These are phyloP conservation scores for Phaetusa simplex DNA, from an alignment of 2,113 vertebrate genomes.

Conservation along the genomic window DNA sequence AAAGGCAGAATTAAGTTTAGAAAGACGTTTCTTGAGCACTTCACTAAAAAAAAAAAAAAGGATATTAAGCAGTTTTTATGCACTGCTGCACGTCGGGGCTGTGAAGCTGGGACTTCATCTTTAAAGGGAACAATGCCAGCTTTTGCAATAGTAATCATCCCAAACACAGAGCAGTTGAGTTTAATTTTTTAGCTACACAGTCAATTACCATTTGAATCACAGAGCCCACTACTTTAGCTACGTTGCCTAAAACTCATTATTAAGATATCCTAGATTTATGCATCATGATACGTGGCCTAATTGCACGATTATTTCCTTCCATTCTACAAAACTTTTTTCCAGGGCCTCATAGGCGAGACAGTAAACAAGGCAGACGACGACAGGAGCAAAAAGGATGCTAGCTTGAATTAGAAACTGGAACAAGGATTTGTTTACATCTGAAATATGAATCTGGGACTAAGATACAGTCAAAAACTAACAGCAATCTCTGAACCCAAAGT, in stretches of 20 bases:
- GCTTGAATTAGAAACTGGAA: neutral
- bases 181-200: conserved; percentile 42
- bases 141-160: conserved; percentile 26
- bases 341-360: neutral
- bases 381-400: neutral
- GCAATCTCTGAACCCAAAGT: neutral
- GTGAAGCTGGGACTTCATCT: conserved; percentile 13
- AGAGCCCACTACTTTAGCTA: neutral
- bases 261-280: conserved; percentile 29
- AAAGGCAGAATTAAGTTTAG: conserved; percentile 34
- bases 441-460: neutral
- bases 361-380: neutral
- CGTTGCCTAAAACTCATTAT: neutral
- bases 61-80: conserved; percentile 34
- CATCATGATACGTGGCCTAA: conserved; percentile 6
- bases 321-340: neutral
- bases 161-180: neutral
- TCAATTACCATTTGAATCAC: conserved; percentile 37
- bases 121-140: conserved; percentile 35
- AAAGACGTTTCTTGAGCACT: neutral
- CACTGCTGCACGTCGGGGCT: neutral
- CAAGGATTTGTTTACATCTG: neutral
- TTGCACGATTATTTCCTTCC: neutral
- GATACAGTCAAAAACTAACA: neutral
- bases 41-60: neutral